These are phyloP conservation scores for Drosophila pseudoobscura DNA, from an alignment of 1,140 invertebrate genomes.

Conservation along the genomic window DNA sequence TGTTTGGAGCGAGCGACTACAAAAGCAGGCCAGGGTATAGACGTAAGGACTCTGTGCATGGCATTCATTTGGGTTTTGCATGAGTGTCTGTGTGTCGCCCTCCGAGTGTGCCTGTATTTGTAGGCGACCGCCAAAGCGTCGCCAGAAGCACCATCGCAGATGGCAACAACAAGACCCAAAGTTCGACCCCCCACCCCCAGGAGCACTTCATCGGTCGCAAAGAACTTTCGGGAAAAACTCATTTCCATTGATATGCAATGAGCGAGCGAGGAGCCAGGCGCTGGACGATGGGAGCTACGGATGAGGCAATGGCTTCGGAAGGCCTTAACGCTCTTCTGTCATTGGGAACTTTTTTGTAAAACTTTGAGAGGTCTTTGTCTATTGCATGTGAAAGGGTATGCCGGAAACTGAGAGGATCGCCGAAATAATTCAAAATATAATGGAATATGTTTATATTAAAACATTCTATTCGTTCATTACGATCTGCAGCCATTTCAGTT, in stretches of 20 bases:
- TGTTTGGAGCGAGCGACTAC: conserved; percentile 25
- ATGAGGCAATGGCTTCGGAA: neutral
- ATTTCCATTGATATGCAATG: conserved; percentile 77
- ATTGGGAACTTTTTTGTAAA: neutral
- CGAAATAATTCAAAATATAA: too few species aligned
- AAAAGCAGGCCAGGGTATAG: conserved; percentile 41
- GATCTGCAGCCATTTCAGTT: neutral
- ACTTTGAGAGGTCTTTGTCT: neutral
- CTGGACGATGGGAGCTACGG: neutral
- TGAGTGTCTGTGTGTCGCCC: conserved; percentile 25
- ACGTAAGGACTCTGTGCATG: conserved; percentile 46
- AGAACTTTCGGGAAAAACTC: conserved; percentile 65
- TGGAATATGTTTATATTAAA: too few species aligned
- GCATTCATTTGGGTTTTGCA: conserved; percentile 58
- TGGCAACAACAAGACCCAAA: conserved; percentile 36
- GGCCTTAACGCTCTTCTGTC: neutral
- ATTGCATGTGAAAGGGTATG: too few species aligned
- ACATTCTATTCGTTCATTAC: too few species aligned
- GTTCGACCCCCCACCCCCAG: conserved; percentile 1
- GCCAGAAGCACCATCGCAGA: conserved; percentile 68
- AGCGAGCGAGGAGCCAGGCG: conserved; percentile 16
- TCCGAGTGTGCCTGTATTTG: conserved; percentile 9
- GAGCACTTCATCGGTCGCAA: conserved; percentile 12
- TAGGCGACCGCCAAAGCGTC: conserved; percentile 66
- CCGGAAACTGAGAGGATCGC: too few species aligned